Conservation (phyloP, 2,888 invertebrate genomes). For the Temnothorax ravouxi region DNA sequence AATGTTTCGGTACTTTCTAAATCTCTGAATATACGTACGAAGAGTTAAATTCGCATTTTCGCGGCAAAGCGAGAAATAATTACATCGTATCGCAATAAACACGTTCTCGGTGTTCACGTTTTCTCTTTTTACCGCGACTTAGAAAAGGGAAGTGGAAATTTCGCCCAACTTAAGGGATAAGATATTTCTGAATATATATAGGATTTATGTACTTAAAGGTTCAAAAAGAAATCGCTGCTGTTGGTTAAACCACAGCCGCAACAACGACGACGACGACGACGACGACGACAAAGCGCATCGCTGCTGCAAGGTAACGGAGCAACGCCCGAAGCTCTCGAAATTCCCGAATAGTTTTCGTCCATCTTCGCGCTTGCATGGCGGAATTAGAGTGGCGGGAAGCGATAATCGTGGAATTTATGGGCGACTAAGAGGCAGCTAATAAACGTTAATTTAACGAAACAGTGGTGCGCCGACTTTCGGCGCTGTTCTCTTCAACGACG, state of each 20-base stretch:
- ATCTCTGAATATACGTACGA: neutral
- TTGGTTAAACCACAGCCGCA: slow-evolving; percentile 1
- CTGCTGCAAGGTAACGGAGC: neutral
- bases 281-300: slow-evolving; percentile 13
- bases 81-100: slow-evolving; percentile 35
- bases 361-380: slow-evolving; percentile 60
- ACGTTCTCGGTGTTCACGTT: slow-evolving; percentile 6
- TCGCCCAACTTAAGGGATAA: slow-evolving; percentile 19
- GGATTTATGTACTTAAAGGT: neutral
- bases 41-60: slow-evolving; percentile 28
- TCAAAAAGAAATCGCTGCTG: slow-evolving; percentile 18
- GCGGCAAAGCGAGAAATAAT: slow-evolving; percentile 37
- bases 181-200: slow-evolving; percentile 21
- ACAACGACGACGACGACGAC: neutral
- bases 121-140: slow-evolving; percentile 6
- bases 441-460: slow-evolving; percentile 81
- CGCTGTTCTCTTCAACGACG: slow-evolving; percentile 45
- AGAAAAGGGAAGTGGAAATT: slow-evolving; percentile 47
- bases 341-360: slow-evolving; percentile 66
- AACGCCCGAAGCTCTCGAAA: slow-evolving; percentile 54
- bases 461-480: slow-evolving; percentile 69
- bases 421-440: slow-evolving; percentile 77
- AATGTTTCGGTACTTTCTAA: neutral
- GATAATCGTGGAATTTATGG: slow-evolving; percentile 69
- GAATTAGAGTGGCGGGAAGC: slow-evolving; percentile 73